These are phyloP conservation scores for Ecdyonurus torrentis DNA, from an alignment of 2,888 invertebrate genomes.

Conservation along the genomic window DNA sequence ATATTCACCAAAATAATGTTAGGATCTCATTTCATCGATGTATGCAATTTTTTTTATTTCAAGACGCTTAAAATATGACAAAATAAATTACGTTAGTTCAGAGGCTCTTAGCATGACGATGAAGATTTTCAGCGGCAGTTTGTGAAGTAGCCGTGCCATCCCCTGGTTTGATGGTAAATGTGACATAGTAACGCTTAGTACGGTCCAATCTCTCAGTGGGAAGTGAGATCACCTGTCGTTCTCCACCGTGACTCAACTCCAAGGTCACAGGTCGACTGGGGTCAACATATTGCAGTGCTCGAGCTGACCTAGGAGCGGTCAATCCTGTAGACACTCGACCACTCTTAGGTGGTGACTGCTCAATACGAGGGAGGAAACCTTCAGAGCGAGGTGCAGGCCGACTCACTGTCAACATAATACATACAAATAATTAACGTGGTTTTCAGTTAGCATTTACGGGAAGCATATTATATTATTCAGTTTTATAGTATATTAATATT, in stretches of 20 bases:
- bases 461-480: not conserved
- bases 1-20: too few relatives aligned
- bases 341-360: slow-evolving; percentile 17
- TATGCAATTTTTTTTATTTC: too few relatives aligned
- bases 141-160: slow-evolving; percentile 10
- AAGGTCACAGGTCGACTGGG: slow-evolving; percentile 30
- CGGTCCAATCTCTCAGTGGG: slow-evolving; percentile 75
- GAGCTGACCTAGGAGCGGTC: slow-evolving; percentile 18
- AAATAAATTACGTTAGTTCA: too few relatives aligned
- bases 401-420: not conserved
- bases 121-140: slow-evolving; percentile 8
- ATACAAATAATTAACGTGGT: not conserved
- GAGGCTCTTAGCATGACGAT: slow-evolving; percentile 13
- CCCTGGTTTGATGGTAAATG: slow-evolving; percentile 70
- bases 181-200: slow-evolving; percentile 81
- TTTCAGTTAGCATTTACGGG: not conserved
- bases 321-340: not conserved
- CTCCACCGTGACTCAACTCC: slow-evolving; percentile 69
- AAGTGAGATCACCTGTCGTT: slow-evolving; percentile 63
- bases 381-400: slow-evolving; percentile 14
- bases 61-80: too few relatives aligned
- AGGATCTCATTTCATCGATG: too few relatives aligned
- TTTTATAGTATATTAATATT: too few relatives aligned
- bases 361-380: slow-evolving; percentile 51
- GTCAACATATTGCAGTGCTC: slow-evolving; percentile 18